Conservation (phyloP, 2,113 vertebrate species). For the Probosciger aterrimus region DNA sequence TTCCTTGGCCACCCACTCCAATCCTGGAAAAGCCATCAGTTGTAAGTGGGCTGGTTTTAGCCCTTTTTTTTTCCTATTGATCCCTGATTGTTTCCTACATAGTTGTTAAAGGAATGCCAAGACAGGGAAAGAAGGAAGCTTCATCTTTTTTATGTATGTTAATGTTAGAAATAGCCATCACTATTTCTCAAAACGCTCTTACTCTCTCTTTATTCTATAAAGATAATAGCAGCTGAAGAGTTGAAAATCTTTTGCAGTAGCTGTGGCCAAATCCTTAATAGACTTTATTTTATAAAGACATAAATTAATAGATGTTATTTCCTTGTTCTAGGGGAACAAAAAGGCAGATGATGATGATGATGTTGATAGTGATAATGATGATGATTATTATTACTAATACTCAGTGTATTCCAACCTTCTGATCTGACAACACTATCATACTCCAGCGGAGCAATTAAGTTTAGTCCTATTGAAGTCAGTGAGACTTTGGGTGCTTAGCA, state of each 20-base stretch:
- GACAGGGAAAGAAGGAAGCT: background rate
- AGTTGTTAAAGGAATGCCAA: background rate
- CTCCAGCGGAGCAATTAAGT: background rate
- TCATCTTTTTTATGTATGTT: background rate
- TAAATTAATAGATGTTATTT: background rate
- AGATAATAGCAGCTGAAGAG: background rate
- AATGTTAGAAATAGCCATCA: background rate
- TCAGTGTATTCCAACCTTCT: background rate
- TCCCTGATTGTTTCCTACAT: background rate
- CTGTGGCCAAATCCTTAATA: background rate
- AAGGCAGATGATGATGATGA: background rate
- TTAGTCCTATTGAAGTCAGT: background rate
- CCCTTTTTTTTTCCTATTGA: background rate
- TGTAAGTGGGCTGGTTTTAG: slow-evolving; percentile 69
- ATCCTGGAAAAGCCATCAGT: slow-evolving; percentile 72
- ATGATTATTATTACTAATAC: background rate
- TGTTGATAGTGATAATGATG: background rate
- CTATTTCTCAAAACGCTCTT: background rate
- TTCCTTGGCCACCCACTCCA: slow-evolving; percentile 79
- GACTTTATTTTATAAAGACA: background rate
- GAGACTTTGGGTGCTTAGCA: background rate
- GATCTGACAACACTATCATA: background rate
- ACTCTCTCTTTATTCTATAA: background rate
- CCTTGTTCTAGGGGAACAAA: background rate
- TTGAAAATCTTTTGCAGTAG: background rate